These are phyloP conservation scores for Anabas testudineus DNA, from an alignment of 2,797 vertebrate species.

Conservation along the genomic window DNA sequence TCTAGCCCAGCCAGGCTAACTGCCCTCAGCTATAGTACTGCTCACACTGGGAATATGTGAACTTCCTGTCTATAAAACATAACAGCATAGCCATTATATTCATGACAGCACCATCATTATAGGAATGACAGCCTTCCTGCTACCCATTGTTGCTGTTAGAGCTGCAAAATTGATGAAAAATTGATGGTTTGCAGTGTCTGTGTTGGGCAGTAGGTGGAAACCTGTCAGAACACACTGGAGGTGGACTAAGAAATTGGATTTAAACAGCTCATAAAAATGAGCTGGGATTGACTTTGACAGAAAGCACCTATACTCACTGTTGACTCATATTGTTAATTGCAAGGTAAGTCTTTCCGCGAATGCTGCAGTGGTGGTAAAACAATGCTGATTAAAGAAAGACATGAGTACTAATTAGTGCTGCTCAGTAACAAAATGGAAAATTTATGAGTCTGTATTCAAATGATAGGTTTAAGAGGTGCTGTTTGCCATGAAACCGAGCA, in stretches of 20 bases:
- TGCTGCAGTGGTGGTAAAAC: constrained; percentile 45
- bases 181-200: constrained; percentile 61
- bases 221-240: constrained; percentile 67
- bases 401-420: constrained; percentile 22
- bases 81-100: constrained; percentile 71
- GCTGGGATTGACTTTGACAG: constrained; percentile 46
- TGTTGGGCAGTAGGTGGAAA: constrained; percentile 72
- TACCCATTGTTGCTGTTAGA: constrained; percentile 67
- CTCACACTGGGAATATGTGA: constrained; percentile 56
- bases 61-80: constrained; percentile 67
- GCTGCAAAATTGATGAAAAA: constrained; percentile 51
- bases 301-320: constrained; percentile 45
- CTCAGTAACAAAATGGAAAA: constrained; percentile 8
- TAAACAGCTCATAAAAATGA: constrained; percentile 48
- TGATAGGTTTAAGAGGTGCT: background rate
- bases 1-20: constrained; percentile 23
- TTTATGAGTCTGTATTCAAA: constrained; percentile 2
- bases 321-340: constrained; percentile 54
- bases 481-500: constrained; percentile 15
- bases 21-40: constrained; percentile 27
- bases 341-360: constrained; percentile 44
- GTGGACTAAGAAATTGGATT: constrained; percentile 56
- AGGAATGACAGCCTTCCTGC: constrained; percentile 66
- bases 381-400: constrained; percentile 34
- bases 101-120: constrained; percentile 74